phyloP scores from a whole-genome alignment of 2,797 vertebrate species.

The Lindbergichthys nudifrons region DNA sequence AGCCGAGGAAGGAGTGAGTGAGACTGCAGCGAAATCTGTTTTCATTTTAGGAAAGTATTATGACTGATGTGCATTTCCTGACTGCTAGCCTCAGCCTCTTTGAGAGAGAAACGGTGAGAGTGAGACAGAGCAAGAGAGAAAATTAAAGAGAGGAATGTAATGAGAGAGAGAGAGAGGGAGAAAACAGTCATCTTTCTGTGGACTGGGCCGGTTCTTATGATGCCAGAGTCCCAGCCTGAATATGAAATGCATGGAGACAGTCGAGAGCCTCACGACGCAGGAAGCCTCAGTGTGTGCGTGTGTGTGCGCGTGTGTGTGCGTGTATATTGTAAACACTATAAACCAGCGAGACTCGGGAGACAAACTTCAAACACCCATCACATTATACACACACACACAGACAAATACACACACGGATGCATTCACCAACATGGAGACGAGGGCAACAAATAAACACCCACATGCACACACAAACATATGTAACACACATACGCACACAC shows the following conservation, averaged over 20 bases:
- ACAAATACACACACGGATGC: slow-evolving; percentile 38
- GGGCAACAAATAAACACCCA: slow-evolving; percentile 55
- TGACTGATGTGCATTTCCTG: slow-evolving; percentile 87
- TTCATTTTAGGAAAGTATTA: slow-evolving; percentile 87
- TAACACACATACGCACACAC: slow-evolving; percentile 42
- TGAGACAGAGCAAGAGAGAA: slow-evolving; percentile 65
- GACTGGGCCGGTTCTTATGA: slow-evolving; percentile 73
- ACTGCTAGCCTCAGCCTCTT: slow-evolving; percentile 77
- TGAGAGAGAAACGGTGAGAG: slow-evolving; percentile 67
- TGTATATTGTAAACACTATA: slow-evolving; percentile 52
- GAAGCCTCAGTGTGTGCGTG: slow-evolving; percentile 52
- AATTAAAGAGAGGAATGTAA: slow-evolving; percentile 68
- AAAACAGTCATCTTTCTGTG: slow-evolving; percentile 73
- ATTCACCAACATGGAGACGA: slow-evolving; percentile 30
- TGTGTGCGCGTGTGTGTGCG: slow-evolving; percentile 29
- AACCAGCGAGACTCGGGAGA: slow-evolving; percentile 65
- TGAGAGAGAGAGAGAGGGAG: slow-evolving; percentile 44
- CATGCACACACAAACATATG: slow-evolving; percentile 59
- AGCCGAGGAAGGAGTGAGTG: slow-evolving; percentile 41
- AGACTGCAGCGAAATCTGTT: slow-evolving; percentile 83
- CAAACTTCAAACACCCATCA: slow-evolving; percentile 74
- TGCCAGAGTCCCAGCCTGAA: slow-evolving; percentile 75
- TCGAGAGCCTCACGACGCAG: slow-evolving; percentile 67
- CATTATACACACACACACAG: slow-evolving; percentile 58
- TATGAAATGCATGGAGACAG: slow-evolving; percentile 76